These are phyloP conservation scores for Xiphophorus birchmanni DNA, from an alignment of 2,797 vertebrate genomes.

Conservation along the genomic window DNA sequence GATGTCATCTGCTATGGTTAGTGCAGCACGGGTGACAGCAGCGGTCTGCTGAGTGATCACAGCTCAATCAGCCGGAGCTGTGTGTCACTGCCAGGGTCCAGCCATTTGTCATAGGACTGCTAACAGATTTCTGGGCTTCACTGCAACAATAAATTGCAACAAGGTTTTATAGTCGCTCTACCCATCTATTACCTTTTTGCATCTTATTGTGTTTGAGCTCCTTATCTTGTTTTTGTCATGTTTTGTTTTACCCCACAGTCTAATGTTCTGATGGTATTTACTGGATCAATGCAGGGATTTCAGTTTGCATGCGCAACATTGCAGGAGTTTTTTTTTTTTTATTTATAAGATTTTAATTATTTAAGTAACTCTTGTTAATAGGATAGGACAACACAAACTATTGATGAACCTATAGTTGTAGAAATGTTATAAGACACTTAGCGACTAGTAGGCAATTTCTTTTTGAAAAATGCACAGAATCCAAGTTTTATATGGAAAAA, in stretches of 20 bases:
- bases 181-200: constrained; percentile 3
- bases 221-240: neutral
- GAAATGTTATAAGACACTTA: neutral
- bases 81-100: constrained; percentile 64
- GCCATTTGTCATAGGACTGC: constrained; percentile 64
- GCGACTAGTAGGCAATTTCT: neutral
- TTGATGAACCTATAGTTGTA: neutral
- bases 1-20: constrained; percentile 60
- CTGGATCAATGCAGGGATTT: constrained; percentile 19
- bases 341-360: neutral
- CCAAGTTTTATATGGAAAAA: neutral
- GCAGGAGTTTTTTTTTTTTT: constrained; percentile 3
- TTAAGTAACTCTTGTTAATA: neutral
- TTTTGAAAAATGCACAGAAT: neutral
- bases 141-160: constrained; percentile 63
- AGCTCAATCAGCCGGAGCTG: constrained; percentile 71
- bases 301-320: constrained; percentile 45
- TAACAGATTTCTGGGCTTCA: constrained; percentile 64
- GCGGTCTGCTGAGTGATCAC: constrained; percentile 63
- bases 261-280: neutral
- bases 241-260: neutral
- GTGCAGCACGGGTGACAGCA: constrained; percentile 57
- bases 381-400: neutral
- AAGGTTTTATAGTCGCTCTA: constrained; percentile 19
- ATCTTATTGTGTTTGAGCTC: neutral